Base-by-base conservation (phyloP, 2,797 vertebrate species). In the Xenopus petersii region DNA sequence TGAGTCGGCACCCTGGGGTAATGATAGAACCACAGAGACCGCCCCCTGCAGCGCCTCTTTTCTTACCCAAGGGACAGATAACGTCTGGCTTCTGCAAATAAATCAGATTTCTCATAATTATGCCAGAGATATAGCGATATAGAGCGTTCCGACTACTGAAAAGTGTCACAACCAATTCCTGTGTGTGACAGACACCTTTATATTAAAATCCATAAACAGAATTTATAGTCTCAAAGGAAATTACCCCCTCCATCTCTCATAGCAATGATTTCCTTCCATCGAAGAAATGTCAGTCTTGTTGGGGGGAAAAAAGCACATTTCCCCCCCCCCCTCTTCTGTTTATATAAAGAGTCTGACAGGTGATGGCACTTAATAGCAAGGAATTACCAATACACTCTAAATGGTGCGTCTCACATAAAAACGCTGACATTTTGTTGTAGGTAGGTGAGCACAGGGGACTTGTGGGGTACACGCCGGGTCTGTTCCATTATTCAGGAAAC, bases 181-280 rank as follows among this genome's bases (percentile, higher is more conserved):
- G 26, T 30, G 15, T 13, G 15, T 13, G 51, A 55, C 51, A 55
- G 51, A 55, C 51, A 55, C 12, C 51, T 55, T 16, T 6, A 55
- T 55, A 55, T 80, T 79, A 5, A 1, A 55, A 55, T 16, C 51
- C 51, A 55, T 70, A 85, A 79, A 78, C 77, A 36, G 16, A 70
- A 55, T 55, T 55, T 13, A 55, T 55, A 55, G 51, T 55, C 51
- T 16, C 51, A 13, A 16, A 16, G 51, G 51, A 55, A 55, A 16
- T 12, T 2, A 55, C 12, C 51, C 51, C 15, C 15, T 16, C 15
- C 12, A 30, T 30, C 26, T 55, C 15, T 55, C 12, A 13, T 13
- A 12, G 11, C 51, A 55, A 16, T 6, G 51, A 55, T 13, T 55
- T 55, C 12, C 15, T 56, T 56, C n/a, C 54, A 16, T 8, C 8